Conservation (phyloP, 2,113 vertebrate species). For the Heloderma charlesbogerti region DNA sequence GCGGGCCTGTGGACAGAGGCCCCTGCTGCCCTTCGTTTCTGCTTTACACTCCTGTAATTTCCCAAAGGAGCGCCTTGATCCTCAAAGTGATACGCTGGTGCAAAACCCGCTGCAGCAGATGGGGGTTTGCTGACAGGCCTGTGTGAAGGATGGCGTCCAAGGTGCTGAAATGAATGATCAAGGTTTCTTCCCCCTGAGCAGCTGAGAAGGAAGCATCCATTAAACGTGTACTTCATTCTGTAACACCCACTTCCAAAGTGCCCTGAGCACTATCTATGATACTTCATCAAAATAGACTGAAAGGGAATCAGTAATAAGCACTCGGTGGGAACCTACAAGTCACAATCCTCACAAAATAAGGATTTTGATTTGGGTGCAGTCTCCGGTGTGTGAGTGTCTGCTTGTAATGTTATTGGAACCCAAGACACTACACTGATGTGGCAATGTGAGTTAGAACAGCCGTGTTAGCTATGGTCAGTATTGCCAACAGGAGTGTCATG, state of each 20-base stretch:
- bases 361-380: not conserved
- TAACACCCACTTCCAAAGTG: constrained; percentile 3
- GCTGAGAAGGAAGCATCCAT: constrained; percentile 37
- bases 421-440: not conserved
- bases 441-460: not conserved
- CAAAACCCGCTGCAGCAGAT: not conserved
- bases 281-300: constrained; percentile 29
- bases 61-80: constrained; percentile 44
- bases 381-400: not conserved
- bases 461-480: not conserved
- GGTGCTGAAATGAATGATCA: not conserved
- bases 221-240: constrained; percentile 57
- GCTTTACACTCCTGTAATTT: constrained; percentile 36
- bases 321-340: not conserved
- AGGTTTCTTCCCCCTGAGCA: constrained; percentile 29
- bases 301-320: constrained; percentile 18
- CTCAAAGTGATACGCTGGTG: constrained; percentile 2
- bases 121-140: not conserved
- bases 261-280: constrained; percentile 43
- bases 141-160: not conserved
- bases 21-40: constrained; percentile 22
- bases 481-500: not conserved
- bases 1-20: constrained; percentile 3
- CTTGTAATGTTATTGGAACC: not conserved
- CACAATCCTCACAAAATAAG: not conserved